Conservation (phyloP, 2,113 vertebrate genomes). For the Pseudorectes ferrugineus region DNA sequence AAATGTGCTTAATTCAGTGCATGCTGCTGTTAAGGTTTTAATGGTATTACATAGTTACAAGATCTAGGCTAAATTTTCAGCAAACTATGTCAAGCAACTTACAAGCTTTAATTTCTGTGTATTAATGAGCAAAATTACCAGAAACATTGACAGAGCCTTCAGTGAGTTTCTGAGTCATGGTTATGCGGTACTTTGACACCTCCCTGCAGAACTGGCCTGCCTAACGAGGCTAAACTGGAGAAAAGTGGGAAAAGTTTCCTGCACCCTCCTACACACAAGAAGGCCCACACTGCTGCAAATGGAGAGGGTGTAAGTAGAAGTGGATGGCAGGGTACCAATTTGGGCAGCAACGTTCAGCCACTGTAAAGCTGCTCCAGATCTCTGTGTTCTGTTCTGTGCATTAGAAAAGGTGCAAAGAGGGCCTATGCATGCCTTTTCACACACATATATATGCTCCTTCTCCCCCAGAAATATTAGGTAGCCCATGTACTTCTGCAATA, state of each 20-base stretch:
- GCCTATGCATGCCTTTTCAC: not conserved
- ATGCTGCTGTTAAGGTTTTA: not conserved
- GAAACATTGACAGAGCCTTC: not conserved
- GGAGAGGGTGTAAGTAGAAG: not conserved
- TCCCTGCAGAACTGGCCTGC: not conserved
- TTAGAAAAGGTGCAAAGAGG: not conserved
- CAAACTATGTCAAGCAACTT: not conserved
- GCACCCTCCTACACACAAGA: not conserved
- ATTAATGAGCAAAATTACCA: not conserved
- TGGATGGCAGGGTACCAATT: not conserved
- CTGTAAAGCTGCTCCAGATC: not conserved
- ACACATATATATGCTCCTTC: rapidly evolving
- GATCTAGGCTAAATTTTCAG: not conserved
- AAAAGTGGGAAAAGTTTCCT: not conserved
- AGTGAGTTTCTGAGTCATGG: not conserved
- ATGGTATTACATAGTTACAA: not conserved
- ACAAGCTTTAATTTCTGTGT: not conserved
- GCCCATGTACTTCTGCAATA: not conserved
- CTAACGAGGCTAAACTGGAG: not conserved
- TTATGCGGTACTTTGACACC: not conserved
- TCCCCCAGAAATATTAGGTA: not conserved
- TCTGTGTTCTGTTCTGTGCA: not conserved
- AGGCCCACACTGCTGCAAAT: not conserved
- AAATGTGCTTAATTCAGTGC: not conserved
- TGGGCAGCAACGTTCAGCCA: not conserved